A percentile compares a stretch with the other conserved stretches of the same genome.
Evolutionary conservation across 2,797 vertebrate species (phyloP).

Genomic region (Liparis tanakae): DNA sequence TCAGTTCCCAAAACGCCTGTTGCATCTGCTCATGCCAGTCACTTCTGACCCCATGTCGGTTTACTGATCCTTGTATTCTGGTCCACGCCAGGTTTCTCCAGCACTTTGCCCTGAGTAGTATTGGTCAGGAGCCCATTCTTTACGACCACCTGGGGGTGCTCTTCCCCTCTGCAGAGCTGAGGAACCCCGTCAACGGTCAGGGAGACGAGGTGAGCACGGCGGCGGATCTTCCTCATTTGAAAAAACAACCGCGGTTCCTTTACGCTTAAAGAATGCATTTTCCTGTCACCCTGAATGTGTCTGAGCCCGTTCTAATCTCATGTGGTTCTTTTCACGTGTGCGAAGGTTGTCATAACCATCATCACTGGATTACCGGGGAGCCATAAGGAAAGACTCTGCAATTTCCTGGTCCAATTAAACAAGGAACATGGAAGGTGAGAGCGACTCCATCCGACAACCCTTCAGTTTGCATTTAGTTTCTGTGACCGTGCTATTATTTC

Average conservation of each 20-base stretch:
- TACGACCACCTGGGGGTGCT: constrained; percentile 88
- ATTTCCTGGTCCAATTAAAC: constrained; percentile 89
- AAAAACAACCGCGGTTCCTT: constrained; percentile 4
- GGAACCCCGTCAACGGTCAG: constrained; percentile 63
- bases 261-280: neutral
- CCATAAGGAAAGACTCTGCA: constrained; percentile 86
- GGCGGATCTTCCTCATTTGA: neutral
- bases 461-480: neutral
- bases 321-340: constrained; percentile 24
- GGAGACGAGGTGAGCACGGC: constrained; percentile 85
- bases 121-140: constrained; percentile 88
- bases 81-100: constrained; percentile 87
- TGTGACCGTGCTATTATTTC: neutral
- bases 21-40: neutral
- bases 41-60: constrained; percentile 4
- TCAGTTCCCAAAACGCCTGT: neutral
- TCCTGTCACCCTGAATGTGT: neutral
- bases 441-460: neutral
- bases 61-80: constrained; percentile 20
- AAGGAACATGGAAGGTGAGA: constrained; percentile 89
- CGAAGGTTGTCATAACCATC: constrained; percentile 89
- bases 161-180: constrained; percentile 82
- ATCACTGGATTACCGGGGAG: constrained; percentile 93
- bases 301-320: constrained; percentile 21
- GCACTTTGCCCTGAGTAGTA: constrained; percentile 90